A percentile compares a stretch with the other conserved stretches of the same genome.
Evolutionary conservation across 1,140 invertebrate genomes (phyloP).

Genomic region (Metopolophium dirhodum): DNA sequence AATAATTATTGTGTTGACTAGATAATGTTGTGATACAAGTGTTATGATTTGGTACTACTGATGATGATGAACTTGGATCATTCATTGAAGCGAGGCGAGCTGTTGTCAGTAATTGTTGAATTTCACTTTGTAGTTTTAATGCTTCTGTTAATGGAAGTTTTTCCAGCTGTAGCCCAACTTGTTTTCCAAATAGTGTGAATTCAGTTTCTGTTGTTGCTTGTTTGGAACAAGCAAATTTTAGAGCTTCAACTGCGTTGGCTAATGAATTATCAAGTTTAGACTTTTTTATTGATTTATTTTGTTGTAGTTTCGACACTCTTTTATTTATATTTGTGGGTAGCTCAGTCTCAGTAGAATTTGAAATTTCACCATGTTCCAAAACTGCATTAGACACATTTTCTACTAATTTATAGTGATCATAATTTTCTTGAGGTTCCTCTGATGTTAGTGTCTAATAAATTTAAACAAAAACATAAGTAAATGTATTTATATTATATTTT

Average conservation of each 20-base stretch:
- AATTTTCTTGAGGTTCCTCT: not conserved
- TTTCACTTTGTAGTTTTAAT: not conserved
- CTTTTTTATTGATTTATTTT: not conserved
- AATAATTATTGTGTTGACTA: no score
- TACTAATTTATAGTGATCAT: not conserved
- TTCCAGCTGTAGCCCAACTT: conserved; percentile 61
- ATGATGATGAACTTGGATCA: not conserved
- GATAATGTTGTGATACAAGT: no score
- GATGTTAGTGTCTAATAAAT: not conserved
- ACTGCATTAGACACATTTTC: no score
- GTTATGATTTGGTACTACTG: no score
- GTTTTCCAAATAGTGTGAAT: conserved; percentile 35
- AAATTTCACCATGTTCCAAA: no score
- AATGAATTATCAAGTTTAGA: conserved; percentile 28
- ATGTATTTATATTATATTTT: conserved; percentile 56
- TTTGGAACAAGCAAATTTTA: conserved; percentile 10
- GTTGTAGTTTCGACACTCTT: not conserved
- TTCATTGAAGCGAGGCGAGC: not conserved
- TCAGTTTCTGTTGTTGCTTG: not conserved
- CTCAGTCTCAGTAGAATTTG: no score
- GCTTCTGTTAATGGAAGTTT: conserved; percentile 19
- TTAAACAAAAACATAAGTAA: no score
- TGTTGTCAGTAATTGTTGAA: not conserved
- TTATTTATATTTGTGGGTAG: not conserved
- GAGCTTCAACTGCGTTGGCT: not conserved